A percentile compares a stretch with the other conserved stretches of the same genome.
phyloP scores from a whole-genome alignment of 1,140 invertebrate species.

The Mactra quadrangularis region DNA sequence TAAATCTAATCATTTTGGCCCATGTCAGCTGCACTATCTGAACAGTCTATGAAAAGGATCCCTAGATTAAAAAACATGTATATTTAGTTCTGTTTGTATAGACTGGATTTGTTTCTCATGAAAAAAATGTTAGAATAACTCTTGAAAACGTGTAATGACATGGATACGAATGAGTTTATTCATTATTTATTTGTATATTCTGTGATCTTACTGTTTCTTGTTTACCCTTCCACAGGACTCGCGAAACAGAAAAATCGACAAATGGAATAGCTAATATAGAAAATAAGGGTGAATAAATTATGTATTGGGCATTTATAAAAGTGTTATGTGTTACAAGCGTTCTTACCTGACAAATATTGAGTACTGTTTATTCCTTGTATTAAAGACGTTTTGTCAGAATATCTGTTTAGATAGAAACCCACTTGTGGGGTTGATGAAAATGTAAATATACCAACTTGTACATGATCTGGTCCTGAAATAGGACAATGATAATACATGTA shows the following conservation, averaged over 20 bases:
- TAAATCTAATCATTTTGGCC: too few relatives aligned
- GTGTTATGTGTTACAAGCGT: neutral
- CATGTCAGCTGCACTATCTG: too few relatives aligned
- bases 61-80: too few relatives aligned
- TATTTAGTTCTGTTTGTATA: too few relatives aligned
- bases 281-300: too few relatives aligned
- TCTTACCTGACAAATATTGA: neutral
- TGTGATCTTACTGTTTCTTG: neutral
- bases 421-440: constrained; percentile 57
- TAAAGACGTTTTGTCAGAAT: constrained; percentile 21
- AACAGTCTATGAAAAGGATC: too few relatives aligned
- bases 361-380: neutral
- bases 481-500: neutral
- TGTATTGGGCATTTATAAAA: neutral
- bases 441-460: constrained; percentile 68
- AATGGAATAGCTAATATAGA: neutral
- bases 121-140: too few relatives aligned
- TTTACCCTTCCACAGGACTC: neutral
- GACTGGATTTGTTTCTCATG: too few relatives aligned
- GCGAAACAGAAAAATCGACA: neutral
- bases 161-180: too few relatives aligned
- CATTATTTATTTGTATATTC: neutral
- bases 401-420: constrained; percentile 69
- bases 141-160: too few relatives aligned
- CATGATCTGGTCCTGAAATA: constrained; percentile 46